phyloP scores from a whole-genome alignment of 2,797 vertebrate species.

The Lacerta bilineata region DNA sequence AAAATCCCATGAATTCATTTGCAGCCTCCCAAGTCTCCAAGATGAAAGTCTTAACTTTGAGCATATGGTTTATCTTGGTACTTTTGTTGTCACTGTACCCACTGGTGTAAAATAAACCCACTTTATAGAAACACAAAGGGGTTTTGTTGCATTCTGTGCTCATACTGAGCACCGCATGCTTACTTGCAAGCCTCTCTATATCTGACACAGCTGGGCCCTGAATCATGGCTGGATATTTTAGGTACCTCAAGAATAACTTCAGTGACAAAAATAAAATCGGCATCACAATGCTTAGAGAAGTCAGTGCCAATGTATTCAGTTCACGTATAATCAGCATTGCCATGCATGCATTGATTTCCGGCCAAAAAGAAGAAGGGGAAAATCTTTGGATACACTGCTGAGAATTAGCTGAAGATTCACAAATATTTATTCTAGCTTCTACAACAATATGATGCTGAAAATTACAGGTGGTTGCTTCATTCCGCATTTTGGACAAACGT shows the following conservation, averaged over 20 bases:
- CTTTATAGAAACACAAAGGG: conserved; percentile 14
- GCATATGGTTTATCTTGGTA: background rate
- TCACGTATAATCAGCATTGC: background rate
- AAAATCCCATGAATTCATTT: background rate
- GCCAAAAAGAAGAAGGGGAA: background rate
- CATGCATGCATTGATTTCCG: background rate
- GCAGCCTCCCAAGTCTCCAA: background rate
- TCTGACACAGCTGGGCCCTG: conserved; percentile 1
- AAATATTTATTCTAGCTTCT: background rate
- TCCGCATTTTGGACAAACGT: background rate
- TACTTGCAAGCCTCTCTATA: conserved; percentile 21
- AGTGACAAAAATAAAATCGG: conserved; percentile 26
- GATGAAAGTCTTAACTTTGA: background rate
- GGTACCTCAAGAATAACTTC: conserved; percentile 13
- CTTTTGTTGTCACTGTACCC: background rate
- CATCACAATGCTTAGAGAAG: background rate
- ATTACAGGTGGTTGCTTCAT: background rate
- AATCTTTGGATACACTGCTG: background rate
- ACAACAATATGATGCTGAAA: background rate
- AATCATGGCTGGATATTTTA: conserved; percentile 41
- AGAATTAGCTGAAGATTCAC: background rate
- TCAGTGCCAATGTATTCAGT: background rate
- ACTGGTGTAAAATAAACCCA: conserved; percentile 14
- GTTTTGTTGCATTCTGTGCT: conserved; percentile 35
- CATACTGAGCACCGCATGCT: background rate